Base-by-base conservation (phyloP, 2,888 invertebrate species). In the Aricia artaxerxes region DNA sequence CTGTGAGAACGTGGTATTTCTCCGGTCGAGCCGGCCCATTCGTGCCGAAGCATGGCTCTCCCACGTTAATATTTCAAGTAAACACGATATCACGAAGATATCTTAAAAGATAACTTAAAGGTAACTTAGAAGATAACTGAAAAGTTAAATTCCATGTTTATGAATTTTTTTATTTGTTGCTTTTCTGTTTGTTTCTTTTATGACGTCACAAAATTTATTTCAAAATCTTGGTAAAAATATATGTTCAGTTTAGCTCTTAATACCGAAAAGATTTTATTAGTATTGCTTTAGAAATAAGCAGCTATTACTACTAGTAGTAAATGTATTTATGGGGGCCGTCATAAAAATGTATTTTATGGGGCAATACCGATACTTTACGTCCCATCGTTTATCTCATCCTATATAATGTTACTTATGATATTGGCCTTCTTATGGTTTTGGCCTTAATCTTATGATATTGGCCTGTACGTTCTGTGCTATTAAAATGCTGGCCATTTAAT, bases 331-430 rank as follows among this genome's bases (percentile, higher is more conserved):
- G 38, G 35, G 38, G 40, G 5, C n/a, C n/a, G 40, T n/a, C 73
- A 73, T 73, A 38, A 73, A 40, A 73, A 73, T 73, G 73, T 73
- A 73, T 73, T 73, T 73, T 40, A 73, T 73, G 7, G n/a, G 73
- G 40, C n/a, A 16, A 73, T 40, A n/a, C 44, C n/a, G 24, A 44
- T 44, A 44, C 40, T 73, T 73, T 44, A 44, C 44, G 73, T 40
- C 24, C 40, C 11, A 44, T 73, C 73, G 73, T 44, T 73, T 73
- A 73, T 40, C 73, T 73, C 35, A 11, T 64, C 16, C 61, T 24
- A 61, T 61, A 24, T 24, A 61, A 24, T 57, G 16, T 57, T 57
- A 57, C 57, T 64, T 64, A 64, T 64, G 11, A 64, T 64, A 64
- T 64, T 64, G 31, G 64, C 31, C 64, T 61, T 61, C 7, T 61